Evolutionary conservation across 2,113 vertebrate genomes (phyloP).

Genomic region (Aplodontia rufa): DNA sequence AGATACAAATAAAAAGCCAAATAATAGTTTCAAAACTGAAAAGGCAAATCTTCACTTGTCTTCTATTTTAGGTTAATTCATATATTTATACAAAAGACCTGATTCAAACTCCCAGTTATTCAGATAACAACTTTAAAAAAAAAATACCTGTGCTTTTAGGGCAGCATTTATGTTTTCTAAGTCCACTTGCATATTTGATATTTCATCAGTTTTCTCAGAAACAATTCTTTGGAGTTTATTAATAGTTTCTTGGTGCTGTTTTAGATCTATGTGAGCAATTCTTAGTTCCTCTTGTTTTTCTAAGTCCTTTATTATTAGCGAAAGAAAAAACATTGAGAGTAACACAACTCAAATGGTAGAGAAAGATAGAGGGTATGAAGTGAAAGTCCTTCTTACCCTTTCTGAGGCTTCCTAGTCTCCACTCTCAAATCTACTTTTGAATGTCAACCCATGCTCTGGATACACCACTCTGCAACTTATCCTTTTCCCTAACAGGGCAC

Average conservation of each 20-base stretch:
- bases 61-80: not conserved
- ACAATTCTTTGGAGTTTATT: constrained; percentile 67
- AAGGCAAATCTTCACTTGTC: not conserved
- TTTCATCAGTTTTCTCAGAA: constrained; percentile 66
- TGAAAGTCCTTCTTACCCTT: not conserved
- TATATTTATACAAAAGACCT: not conserved
- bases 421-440: not conserved
- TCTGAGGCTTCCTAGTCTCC: not conserved
- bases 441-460: too few relatives aligned
- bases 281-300: constrained; percentile 76
- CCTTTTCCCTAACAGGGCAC: not conserved
- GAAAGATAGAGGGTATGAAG: not conserved
- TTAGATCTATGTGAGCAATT: constrained; percentile 58
- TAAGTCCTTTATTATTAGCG: constrained; percentile 56
- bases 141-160: constrained; percentile 62
- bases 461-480: not conserved
- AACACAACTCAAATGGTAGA: not conserved
- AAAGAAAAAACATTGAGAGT: constrained; percentile 28
- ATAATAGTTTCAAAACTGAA: not conserved
- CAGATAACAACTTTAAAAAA: not conserved
- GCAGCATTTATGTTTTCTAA: constrained; percentile 41
- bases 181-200: constrained; percentile 6
- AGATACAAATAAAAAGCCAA: not conserved
- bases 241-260: constrained; percentile 74
- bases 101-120: not conserved